Conservation (phyloP, 2,888 invertebrate species). For the Biston stratarius region DNA sequence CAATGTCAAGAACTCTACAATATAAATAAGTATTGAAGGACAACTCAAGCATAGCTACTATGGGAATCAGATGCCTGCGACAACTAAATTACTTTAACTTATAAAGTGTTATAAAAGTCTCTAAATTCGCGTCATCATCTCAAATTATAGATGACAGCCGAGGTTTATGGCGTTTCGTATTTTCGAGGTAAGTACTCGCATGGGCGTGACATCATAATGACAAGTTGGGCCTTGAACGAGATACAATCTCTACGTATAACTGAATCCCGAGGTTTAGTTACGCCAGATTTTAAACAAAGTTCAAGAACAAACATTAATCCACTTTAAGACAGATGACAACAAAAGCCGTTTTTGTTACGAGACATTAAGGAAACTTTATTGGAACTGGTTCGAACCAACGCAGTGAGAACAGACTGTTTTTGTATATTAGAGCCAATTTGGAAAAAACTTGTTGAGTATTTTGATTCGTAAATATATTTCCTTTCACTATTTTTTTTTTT, state of each 20-base stretch:
- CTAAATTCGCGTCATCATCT: constrained; percentile 23
- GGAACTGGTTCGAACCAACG: neutral
- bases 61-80: no score
- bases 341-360: neutral
- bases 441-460: constrained; percentile 10
- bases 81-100: no score
- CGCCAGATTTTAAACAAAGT: constrained; percentile 10
- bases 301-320: constrained; percentile 11
- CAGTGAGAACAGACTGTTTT: neutral
- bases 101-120: no score
- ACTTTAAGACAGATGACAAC: constrained; percentile 6
- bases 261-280: constrained; percentile 33
- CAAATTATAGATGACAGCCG: constrained; percentile 28
- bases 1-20: no score
- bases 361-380: constrained; percentile 1
- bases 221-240: constrained; percentile 60
- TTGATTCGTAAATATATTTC: constrained; percentile 21
- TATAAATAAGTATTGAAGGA: no score
- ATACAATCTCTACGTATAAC: constrained; percentile 46
- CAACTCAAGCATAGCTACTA: no score
- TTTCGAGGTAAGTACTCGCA: constrained; percentile 45
- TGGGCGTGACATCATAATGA: constrained; percentile 61
- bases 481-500: constrained; percentile 29
- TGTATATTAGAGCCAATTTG: constrained; percentile 2
- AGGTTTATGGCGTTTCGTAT: constrained; percentile 26